These are phyloP conservation scores for Leguminivora glycinivorella DNA, from an alignment of 1,140 invertebrate genomes.

Conservation along the genomic window DNA sequence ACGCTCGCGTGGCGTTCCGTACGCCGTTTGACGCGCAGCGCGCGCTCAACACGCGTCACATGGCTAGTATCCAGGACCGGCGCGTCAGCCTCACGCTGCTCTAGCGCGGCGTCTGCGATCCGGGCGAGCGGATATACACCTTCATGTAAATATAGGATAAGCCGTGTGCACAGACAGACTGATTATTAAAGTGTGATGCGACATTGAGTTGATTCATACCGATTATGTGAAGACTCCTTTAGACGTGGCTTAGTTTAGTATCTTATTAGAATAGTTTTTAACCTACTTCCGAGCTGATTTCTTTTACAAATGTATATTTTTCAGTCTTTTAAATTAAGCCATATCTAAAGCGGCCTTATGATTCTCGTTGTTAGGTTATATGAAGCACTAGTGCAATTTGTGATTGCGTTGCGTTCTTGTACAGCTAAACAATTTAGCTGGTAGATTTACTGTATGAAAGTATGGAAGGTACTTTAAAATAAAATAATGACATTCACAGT, in stretches of 20 bases:
- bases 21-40: slow-evolving; percentile 86
- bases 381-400: slow-evolving; percentile 7
- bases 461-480: slow-evolving; percentile 20
- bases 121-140: slow-evolving; percentile 14
- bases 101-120: slow-evolving; percentile 38
- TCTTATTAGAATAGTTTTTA: too few relatives aligned
- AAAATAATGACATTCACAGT: slow-evolving; percentile 24
- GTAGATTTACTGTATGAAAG: slow-evolving; percentile 6
- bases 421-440: slow-evolving; percentile 7
- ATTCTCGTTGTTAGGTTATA: neutral
- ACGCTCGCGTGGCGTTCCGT: slow-evolving; percentile 91
- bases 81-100: slow-evolving; percentile 60
- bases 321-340: too few relatives aligned
- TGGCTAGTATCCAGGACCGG: slow-evolving; percentile 65
- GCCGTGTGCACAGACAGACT: slow-evolving; percentile 16
- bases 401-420: slow-evolving; percentile 14
- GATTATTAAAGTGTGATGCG: neutral
- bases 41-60: slow-evolving; percentile 81
- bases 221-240: neutral
- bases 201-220: slow-evolving; percentile 3
- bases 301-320: too few relatives aligned
- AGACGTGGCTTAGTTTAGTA: too few relatives aligned
- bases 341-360: too few relatives aligned
- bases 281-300: too few relatives aligned
- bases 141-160: slow-evolving; percentile 30